Evolutionary conservation across 1,140 invertebrate genomes (phyloP), one percentile per base, ranked within the genome.

Genomic region (Lucilia cuprina): DNA sequence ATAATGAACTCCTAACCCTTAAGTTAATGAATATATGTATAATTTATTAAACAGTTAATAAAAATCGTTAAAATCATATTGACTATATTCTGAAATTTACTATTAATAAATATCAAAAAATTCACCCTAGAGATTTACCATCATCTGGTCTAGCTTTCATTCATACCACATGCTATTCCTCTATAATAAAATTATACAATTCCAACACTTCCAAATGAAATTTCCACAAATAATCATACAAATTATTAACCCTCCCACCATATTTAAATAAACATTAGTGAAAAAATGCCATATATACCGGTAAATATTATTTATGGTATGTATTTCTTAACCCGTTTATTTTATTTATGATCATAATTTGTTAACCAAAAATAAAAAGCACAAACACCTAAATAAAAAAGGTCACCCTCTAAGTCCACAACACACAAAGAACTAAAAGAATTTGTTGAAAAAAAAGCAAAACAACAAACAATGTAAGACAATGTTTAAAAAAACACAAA

Each of bases 281-380:
- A 70, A 19, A 25, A 10, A 77, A 34, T 34, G 35, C 14, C 75
- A 41, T 47, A 78, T 35, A 78, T 78, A 47, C n/a, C 34, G 4
- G 14, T 41, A 41, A 60, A 60, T 60, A 60, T 60, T n/a, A 60
- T 60, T 60, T 60, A 60, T 60, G 13, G n/a, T 17, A 60, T 8
- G 35, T 78, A 41, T 80, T 49, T 50, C 47, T 49, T 80, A 80
- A 80, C 77, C 77, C 77, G 77, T 80, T 80, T 80, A 80, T 49
- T 35, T 35, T 80, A 80, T 80, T 80, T 80, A 80, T 80, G 77
- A 49, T 12, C 21, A 80, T 80, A 80, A 80, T 80, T 80, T 80
- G 77, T 19, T 80, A 41, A 78, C n/a, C n/a, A 70, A 60, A 60
- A 7, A 60, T 60, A 60, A 14, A 60, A 60, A 30, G 25, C 7